phyloP scores from a whole-genome alignment of 2,888 invertebrate species.

The Pachycephus smyrnensis region DNA sequence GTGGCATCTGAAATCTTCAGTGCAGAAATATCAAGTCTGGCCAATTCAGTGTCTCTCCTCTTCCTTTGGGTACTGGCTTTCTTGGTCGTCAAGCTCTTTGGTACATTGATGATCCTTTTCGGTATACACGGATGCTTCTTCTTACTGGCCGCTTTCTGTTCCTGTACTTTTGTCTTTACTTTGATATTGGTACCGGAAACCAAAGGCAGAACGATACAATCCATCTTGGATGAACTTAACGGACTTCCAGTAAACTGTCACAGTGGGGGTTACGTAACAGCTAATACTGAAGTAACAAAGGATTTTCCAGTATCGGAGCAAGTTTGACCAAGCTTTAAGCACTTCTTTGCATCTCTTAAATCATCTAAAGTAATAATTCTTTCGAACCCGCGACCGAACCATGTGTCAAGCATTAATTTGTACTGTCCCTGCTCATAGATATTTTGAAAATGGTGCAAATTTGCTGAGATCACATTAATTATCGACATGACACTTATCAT shows the following conservation, averaged over 20 bases:
- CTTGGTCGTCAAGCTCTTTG: slow-evolving; percentile 53
- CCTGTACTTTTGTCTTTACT: slow-evolving; percentile 44
- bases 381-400: background rate
- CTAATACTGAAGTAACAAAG: slow-evolving; percentile 26
- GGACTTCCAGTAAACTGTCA: slow-evolving; percentile 33
- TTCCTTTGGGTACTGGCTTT: slow-evolving; percentile 55
- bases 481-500: background rate
- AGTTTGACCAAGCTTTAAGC: background rate
- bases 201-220: slow-evolving; percentile 55
- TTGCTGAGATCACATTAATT: background rate
- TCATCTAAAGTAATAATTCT: background rate
- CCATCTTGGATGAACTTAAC: slow-evolving; percentile 54
- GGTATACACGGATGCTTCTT: slow-evolving; percentile 59
- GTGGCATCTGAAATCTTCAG: slow-evolving; percentile 69
- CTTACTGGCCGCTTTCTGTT: slow-evolving; percentile 48
- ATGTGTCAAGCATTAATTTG: background rate
- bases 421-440: background rate
- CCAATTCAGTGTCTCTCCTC: slow-evolving; percentile 42
- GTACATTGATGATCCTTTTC: slow-evolving; percentile 36
- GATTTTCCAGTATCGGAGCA: background rate
- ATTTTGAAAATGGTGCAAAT: background rate
- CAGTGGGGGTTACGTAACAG: slow-evolving; percentile 26
- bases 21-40: slow-evolving; percentile 48
- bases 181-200: slow-evolving; percentile 56
- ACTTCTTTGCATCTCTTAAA: background rate